Base-by-base conservation (phyloP, 1,140 invertebrate species). In the Vanessa tameamea region DNA sequence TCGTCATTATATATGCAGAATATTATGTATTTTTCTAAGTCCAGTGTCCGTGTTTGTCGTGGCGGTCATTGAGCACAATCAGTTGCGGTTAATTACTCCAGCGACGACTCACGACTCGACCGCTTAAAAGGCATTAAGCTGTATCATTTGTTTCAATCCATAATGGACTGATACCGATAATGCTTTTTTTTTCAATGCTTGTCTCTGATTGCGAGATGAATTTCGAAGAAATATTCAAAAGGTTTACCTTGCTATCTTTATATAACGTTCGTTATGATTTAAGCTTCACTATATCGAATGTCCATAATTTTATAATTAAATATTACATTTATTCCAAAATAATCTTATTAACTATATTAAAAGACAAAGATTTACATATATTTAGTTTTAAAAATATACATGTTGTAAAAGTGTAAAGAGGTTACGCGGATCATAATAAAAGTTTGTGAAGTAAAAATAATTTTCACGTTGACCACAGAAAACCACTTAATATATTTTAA, bases 111-210 rank as follows among this genome's bases (percentile, higher is more conserved):
- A 92, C 90, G 89, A 92, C 83, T 87, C 77, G 69, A 82, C 78
- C 80, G 80, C 78, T 87, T 92, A 89, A 90, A 92, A 91, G 84
- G 87, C 86, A 90, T 90, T 87, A 89, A 90, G 84, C 82, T 80
- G 81, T 85, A 80, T 87, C 88, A 87, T 90, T 89, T 89, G 85
- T 89, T 89, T 81, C 81, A 79, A 76, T 63, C 81, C 84, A 88
- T 92, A 90, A 89, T 90, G 89, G 87, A 88, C 83, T 87, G 89
- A 89, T 91, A 88, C 82, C 73, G 80, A 84, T 84, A 88, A 85
- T 87, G 77, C 68, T 75, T 80, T 83, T 87, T 84, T 83, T 69
- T 48, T 61, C 47, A 31, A 57, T 59, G 31, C 31, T 69, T 63
- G 55, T 48, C 23, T 16, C 2, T 20, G 55, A 69, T 59, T 55